phyloP scores from a whole-genome alignment of 2,113 vertebrate species.

The Scartelaos histophorus region DNA sequence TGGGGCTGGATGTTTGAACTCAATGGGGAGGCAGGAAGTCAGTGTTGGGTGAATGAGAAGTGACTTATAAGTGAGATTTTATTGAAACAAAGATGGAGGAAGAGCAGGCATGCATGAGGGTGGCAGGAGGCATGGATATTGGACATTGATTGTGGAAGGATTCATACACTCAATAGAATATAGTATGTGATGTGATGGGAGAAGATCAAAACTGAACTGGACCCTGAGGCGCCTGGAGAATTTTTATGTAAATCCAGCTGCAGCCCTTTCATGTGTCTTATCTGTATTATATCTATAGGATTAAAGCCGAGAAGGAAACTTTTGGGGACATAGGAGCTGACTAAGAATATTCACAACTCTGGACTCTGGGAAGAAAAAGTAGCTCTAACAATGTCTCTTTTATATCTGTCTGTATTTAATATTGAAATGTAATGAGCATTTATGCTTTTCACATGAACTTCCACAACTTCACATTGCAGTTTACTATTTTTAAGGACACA shows the following conservation, averaged over 20 bases:
- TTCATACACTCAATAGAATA: neutral
- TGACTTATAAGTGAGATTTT: neutral
- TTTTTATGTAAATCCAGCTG: constrained; percentile 42
- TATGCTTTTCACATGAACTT: neutral
- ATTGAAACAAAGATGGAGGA: constrained; percentile 15
- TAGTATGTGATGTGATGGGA: constrained; percentile 13
- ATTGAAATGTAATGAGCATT: neutral
- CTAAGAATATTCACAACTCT: neutral
- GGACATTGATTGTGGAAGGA: constrained; percentile 28
- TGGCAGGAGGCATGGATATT: constrained; percentile 9
- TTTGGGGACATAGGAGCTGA: neutral
- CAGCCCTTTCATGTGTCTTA: constrained; percentile 13
- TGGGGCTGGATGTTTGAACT: constrained; percentile 41
- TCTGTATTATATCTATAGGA: constrained; percentile 2
- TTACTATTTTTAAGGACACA: too few relatives aligned
- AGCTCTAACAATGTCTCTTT: too few relatives aligned
- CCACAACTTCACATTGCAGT: neutral
- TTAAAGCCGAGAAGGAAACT: constrained; percentile 15
- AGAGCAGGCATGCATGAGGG: constrained; percentile 20
- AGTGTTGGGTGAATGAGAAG: neutral
- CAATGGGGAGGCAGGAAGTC: constrained; percentile 25
- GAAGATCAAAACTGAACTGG: constrained; percentile 34
- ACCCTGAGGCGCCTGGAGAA: constrained; percentile 35
- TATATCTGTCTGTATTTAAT: neutral
- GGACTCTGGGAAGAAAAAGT: neutral